A percentile compares a stretch with the other conserved stretches of the same genome.
phyloP scores from a whole-genome alignment of 2,113 vertebrate species.

The Hassar affinis region DNA sequence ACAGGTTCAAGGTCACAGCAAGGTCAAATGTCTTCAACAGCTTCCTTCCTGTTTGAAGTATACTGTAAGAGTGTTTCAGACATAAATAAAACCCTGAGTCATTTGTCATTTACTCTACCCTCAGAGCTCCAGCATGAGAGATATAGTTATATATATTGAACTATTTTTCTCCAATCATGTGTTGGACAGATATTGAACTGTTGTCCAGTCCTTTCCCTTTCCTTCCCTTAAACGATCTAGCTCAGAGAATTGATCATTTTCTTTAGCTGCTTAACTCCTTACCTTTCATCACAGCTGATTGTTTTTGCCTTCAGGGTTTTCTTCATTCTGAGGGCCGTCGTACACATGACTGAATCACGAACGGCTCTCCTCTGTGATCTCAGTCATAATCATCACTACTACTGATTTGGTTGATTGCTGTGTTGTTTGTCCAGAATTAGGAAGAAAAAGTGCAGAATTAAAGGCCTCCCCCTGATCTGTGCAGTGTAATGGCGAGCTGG shows the following conservation, averaged over 20 bases:
- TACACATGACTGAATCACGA: not conserved
- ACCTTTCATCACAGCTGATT: not conserved
- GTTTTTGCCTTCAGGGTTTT: not conserved
- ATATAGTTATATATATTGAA: not conserved
- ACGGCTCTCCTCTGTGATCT: not conserved
- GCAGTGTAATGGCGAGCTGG: not conserved
- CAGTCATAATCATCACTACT: not conserved
- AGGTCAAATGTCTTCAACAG: not conserved
- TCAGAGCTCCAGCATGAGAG: not conserved
- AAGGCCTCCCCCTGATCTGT: not conserved
- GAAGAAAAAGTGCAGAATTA: not conserved
- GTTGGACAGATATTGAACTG: constrained; percentile 3
- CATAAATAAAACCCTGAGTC: too few relatives aligned
- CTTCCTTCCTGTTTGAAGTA: not conserved
- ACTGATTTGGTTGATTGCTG: not conserved
- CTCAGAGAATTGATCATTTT: not conserved
- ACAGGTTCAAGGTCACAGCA: not conserved
- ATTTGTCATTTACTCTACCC: not conserved
- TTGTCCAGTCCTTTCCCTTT: not conserved
- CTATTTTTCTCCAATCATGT: not conserved
- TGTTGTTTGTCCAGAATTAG: not conserved
- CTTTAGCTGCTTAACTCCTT: not conserved
- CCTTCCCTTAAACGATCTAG: not conserved
- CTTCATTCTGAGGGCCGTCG: not conserved
- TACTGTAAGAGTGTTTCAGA: not conserved